These are phyloP conservation scores for Sycophila sp. DNA, from an alignment of 1,140 invertebrate species.

Conservation along the genomic window DNA sequence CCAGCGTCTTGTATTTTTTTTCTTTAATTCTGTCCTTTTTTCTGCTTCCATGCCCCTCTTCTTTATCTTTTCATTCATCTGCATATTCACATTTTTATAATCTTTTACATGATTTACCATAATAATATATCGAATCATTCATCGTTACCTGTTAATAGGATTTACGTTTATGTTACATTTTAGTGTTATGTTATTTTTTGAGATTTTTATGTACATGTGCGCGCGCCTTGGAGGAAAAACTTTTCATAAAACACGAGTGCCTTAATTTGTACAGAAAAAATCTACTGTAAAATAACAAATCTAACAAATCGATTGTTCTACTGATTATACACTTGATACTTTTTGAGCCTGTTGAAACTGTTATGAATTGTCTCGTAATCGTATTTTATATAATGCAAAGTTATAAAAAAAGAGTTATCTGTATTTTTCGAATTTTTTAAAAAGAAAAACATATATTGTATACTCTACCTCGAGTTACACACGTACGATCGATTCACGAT, in stretches of 20 bases:
- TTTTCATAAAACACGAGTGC: slow-evolving; percentile 56
- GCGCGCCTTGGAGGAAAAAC: slow-evolving; percentile 46
- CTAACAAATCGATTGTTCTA: slow-evolving; percentile 56
- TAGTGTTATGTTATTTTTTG: slow-evolving; percentile 59
- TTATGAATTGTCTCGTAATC: slow-evolving; percentile 36
- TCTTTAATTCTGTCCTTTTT: slow-evolving; percentile 37
- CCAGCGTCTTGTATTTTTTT: slow-evolving; percentile 39
- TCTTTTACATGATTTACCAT: slow-evolving; percentile 47
- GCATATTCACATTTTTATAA: slow-evolving; percentile 58
- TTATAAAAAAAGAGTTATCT: slow-evolving; percentile 26
- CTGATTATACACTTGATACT: slow-evolving; percentile 35
- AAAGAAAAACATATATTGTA: slow-evolving; percentile 17
- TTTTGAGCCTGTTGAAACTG: slow-evolving; percentile 34
- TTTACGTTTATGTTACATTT: slow-evolving; percentile 57
- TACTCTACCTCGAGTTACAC: slow-evolving; percentile 13
- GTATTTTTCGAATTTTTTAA: slow-evolving; percentile 32
- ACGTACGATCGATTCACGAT: slow-evolving; percentile 38
- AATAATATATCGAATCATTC: slow-evolving; percentile 52
- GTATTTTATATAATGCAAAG: slow-evolving; percentile 31
- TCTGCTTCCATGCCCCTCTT: slow-evolving; percentile 50
- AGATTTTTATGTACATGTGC: slow-evolving; percentile 58
- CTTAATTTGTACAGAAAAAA: slow-evolving; percentile 65
- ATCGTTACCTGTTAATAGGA: slow-evolving; percentile 56
- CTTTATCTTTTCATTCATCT: slow-evolving; percentile 44
- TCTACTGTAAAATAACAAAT: slow-evolving; percentile 58